phyloP scores from a whole-genome alignment of 2,113 vertebrate species.

The Gobiocypris rarus region DNA sequence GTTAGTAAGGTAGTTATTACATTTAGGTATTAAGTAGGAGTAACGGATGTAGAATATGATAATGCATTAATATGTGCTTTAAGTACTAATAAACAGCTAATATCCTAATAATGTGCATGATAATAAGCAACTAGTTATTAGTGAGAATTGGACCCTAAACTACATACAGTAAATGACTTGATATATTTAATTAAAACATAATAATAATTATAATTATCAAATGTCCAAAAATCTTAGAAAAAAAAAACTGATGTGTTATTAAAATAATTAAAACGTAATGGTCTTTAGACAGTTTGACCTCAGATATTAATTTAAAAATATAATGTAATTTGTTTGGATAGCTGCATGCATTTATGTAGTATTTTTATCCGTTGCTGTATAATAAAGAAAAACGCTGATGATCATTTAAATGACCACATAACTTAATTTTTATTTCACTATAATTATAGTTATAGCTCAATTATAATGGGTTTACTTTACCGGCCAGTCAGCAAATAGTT shows the following conservation, averaged over 20 bases:
- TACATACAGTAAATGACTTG: neutral
- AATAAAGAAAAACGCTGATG: neutral
- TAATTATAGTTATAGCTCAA: neutral
- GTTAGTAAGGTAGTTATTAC: no score
- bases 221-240: neutral
- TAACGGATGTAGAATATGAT: no score
- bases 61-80: no score
- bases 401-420: neutral
- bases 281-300: neutral
- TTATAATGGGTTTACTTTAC: neutral
- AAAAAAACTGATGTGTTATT: no score
- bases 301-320: neutral
- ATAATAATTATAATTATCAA: neutral
- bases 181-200: neutral
- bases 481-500: neutral
- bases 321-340: neutral
- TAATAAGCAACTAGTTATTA: no score
- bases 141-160: no score
- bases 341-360: slow-evolving; percentile 9
- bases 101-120: no score
- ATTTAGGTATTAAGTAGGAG: no score
- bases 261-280: no score
- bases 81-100: no score
- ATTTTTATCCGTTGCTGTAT: neutral
- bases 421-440: neutral